Evolutionary conservation across 2,797 vertebrate species (phyloP).

Genomic region (Takifugu ocellatus): DNA sequence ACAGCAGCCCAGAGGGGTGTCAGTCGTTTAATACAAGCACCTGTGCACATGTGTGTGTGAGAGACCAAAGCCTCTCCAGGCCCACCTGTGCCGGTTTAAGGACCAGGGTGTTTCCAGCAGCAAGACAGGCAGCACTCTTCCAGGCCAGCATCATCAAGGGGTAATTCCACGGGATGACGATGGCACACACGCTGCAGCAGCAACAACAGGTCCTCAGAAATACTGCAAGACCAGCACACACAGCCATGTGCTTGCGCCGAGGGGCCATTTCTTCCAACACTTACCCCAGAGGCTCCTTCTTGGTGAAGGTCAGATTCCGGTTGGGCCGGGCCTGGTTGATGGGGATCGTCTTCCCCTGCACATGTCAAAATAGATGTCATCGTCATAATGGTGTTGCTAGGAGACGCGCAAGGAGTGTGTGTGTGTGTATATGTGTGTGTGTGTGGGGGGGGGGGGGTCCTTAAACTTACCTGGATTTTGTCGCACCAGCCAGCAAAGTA

Average conservation of each 20-base stretch:
- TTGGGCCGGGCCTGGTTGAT: constrained; percentile 97
- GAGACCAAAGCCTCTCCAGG: not conserved
- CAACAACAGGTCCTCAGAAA: not conserved
- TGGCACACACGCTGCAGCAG: constrained; percentile 86
- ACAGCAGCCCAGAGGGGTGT: too few relatives aligned
- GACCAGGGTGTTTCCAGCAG: constrained; percentile 92
- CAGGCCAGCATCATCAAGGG: constrained; percentile 98
- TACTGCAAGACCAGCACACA: too few relatives aligned
- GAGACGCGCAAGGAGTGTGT: not conserved
- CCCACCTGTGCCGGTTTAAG: constrained; percentile 94
- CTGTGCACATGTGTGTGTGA: not conserved
- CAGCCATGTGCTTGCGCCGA: too few relatives aligned
- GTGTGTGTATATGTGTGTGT: not conserved
- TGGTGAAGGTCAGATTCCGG: constrained; percentile 93
- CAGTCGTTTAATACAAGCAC: not conserved
- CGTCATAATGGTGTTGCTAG: not conserved
- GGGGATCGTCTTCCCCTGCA: constrained; percentile 93
- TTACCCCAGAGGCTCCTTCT: constrained; percentile 94
- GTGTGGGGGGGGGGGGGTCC: too few relatives aligned
- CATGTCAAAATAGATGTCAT: constrained; percentile 12
- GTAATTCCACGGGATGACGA: constrained; percentile 97
- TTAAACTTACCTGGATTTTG: constrained; percentile 83
- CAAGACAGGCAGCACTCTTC: constrained; percentile 94
- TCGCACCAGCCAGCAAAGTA: constrained; percentile 93
- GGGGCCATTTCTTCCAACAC: constrained; percentile 2